Evolutionary conservation across 1,140 invertebrate species (phyloP).

Genomic region (Belonocnema kinseyi): DNA sequence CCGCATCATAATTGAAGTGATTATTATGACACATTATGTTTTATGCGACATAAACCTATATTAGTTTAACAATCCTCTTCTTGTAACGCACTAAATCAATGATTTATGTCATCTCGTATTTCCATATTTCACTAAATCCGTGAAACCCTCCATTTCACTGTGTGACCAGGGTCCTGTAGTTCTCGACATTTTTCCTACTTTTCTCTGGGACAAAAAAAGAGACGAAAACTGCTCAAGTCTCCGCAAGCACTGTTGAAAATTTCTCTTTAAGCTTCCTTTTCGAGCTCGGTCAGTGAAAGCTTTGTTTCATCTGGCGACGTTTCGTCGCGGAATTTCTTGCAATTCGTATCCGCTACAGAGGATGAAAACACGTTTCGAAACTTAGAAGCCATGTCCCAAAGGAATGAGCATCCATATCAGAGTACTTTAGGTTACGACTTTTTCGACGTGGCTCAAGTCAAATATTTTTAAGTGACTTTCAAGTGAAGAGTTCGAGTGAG

Average conservation of each 20-base stretch:
- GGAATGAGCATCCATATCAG: constrained; percentile 49
- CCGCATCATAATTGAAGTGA: too few relatives aligned
- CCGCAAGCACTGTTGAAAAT: constrained; percentile 3
- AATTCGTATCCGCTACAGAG: constrained; percentile 45
- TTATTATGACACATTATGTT: too few relatives aligned
- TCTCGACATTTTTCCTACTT: constrained; percentile 38
- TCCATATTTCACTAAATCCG: too few relatives aligned
- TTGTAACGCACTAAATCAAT: too few relatives aligned
- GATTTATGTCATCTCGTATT: too few relatives aligned
- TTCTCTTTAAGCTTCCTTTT: constrained; percentile 24
- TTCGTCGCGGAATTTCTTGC: constrained; percentile 46
- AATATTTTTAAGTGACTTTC: constrained; percentile 53
- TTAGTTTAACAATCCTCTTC: too few relatives aligned
- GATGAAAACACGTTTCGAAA: constrained; percentile 48
- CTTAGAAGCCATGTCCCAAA: constrained; percentile 40
- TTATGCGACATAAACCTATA: too few relatives aligned
- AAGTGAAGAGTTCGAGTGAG: not conserved
- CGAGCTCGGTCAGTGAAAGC: constrained; percentile 40
- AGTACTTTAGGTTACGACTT: constrained; percentile 39
- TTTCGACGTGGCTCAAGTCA: constrained; percentile 50
- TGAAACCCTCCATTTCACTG: too few relatives aligned
- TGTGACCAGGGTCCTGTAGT: constrained; percentile 34
- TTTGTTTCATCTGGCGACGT: constrained; percentile 48
- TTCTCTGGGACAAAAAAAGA: constrained; percentile 40
- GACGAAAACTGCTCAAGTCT: constrained; percentile 41